phyloP scores from a whole-genome alignment of 2,113 vertebrate species.

The Theropithecus gelada region DNA sequence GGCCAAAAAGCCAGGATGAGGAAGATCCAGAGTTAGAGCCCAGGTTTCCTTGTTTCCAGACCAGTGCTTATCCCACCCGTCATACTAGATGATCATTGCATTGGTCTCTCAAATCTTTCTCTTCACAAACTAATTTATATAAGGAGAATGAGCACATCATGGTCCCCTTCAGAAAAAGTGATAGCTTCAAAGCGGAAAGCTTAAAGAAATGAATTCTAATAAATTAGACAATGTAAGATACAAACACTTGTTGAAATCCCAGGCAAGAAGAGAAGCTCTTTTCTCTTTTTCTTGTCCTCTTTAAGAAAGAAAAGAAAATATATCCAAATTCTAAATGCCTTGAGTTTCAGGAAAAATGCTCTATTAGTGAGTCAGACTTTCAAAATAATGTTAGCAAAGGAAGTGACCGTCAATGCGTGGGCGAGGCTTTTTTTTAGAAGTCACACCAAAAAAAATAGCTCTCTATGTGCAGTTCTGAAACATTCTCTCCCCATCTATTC shows the following conservation, averaged over 20 bases:
- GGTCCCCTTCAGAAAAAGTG: not conserved
- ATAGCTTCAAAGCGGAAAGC: not conserved
- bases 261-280: not conserved
- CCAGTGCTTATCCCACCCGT: not conserved
- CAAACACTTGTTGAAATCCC: slow-evolving; percentile 2
- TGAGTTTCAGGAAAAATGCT: slow-evolving; percentile 62
- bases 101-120: not conserved
- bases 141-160: not conserved
- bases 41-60: not conserved
- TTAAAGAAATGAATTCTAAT: slow-evolving; percentile 43
- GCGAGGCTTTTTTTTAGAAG: slow-evolving; percentile 64
- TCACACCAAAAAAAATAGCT: slow-evolving; percentile 64
- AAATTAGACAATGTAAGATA: not conserved
- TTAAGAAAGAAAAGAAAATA: slow-evolving; percentile 27
- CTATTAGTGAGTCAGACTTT: slow-evolving; percentile 75
- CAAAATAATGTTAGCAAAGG: slow-evolving; percentile 75
- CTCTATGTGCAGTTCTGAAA: slow-evolving; percentile 47
- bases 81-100: not conserved
- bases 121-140: not conserved
- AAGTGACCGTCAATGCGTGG: slow-evolving; percentile 73
- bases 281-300: slow-evolving; percentile 1
- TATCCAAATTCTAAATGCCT: slow-evolving; percentile 36
- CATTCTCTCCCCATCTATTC: not conserved
- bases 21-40: not conserved
- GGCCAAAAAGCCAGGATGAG: not conserved